Conservation (phyloP, 1,140 invertebrate genomes). For the Drosophila melanogaster region Release_6_plus_ISO1_MT NC_004354.4:17730501-17731000, state of each 20-base stretch:
- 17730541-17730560: conserved; percentile 16
- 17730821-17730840: conserved; percentile 12
- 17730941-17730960: conserved; percentile 30
- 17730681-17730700: conserved; percentile 9
- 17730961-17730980: conserved; percentile 24
- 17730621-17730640: conserved; percentile 62
- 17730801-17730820: conserved; percentile 49
- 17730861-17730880: neutral
- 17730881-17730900: conserved; percentile 21
- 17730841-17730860: neutral
- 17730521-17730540: conserved; percentile 46
- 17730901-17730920: conserved; percentile 42
- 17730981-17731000: neutral
- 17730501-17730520: conserved; percentile 8
- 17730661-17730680: conserved; percentile 30
- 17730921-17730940: conserved; percentile 39
- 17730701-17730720: conserved; percentile 39
- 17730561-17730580: conserved; percentile 58
- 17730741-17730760: conserved; percentile 19
- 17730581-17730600: conserved; percentile 78
- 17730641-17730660: conserved; percentile 54
- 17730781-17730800: conserved; percentile 61
- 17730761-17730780: conserved; percentile 21
- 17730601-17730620: conserved; percentile 78
- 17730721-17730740: conserved; percentile 5